Evolutionary conservation across 2,888 invertebrate genomes (phyloP).

Genomic region (Watsonalla binaria): DNA sequence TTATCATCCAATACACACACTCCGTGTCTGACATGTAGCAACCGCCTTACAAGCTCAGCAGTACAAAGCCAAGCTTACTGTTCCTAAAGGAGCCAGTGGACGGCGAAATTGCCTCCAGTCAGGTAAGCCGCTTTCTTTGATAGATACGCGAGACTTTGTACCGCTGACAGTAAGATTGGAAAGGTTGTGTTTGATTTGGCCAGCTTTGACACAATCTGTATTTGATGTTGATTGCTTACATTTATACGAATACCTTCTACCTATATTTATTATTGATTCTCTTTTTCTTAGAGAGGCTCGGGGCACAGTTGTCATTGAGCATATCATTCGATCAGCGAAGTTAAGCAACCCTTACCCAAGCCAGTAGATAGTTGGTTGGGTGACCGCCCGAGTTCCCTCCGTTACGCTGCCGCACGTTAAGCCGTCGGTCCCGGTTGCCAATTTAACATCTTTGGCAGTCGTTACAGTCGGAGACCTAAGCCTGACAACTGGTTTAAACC

Average conservation of each 20-base stretch:
- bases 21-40: conserved; percentile 2
- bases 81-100: conserved; percentile 64
- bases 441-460: no score
- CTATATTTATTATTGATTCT: no score
- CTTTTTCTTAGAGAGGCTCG: no score
- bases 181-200: conserved; percentile 2
- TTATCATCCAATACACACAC: conserved; percentile 1
- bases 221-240: background rate
- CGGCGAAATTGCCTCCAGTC: conserved; percentile 72
- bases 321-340: no score
- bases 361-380: no score
- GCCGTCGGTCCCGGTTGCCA: no score
- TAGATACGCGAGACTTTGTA: conserved; percentile 38
- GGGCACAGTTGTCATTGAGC: no score
- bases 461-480: no score
- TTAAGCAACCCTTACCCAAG: no score
- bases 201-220: background rate
- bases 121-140: conserved; percentile 74
- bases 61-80: conserved; percentile 60
- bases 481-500: no score
- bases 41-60: conserved; percentile 35
- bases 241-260: background rate
- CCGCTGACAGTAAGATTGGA: conserved; percentile 28
- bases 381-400: no score
- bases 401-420: no score